A percentile compares a stretch with the other conserved stretches of the same genome.
These are phyloP conservation scores for Ectemnius lituratus DNA, from an alignment of 2,888 invertebrate species.

Conservation along the genomic window DNA sequence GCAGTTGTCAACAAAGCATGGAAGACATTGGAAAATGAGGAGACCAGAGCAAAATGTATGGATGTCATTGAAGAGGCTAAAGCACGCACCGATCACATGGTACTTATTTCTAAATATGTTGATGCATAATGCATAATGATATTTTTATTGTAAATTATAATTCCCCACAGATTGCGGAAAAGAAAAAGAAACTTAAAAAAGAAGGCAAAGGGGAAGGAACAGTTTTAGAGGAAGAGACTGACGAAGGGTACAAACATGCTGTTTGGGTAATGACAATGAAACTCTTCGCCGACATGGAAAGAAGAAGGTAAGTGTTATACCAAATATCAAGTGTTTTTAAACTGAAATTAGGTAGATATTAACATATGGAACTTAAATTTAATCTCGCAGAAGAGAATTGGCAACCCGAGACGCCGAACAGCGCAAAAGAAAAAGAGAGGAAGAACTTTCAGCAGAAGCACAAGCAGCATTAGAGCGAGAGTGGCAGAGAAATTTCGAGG, in stretches of 20 bases:
- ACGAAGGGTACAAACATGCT: slow-evolving; percentile 92
- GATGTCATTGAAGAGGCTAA: slow-evolving; percentile 98
- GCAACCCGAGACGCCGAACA: slow-evolving; percentile 95
- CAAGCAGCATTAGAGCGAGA: slow-evolving; percentile 93
- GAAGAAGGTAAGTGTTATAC: slow-evolving; percentile 81
- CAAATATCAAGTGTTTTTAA: too few relatives aligned
- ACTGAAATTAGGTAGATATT: too few relatives aligned
- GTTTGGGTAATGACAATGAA: slow-evolving; percentile 99
- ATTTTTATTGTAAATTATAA: slow-evolving; percentile 2
- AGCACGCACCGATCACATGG: slow-evolving; percentile 95
- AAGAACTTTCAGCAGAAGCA: slow-evolving; percentile 95
- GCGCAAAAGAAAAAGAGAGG: slow-evolving; percentile 94
- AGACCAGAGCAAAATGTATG: slow-evolving; percentile 94
- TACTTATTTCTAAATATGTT: slow-evolving; percentile 71
- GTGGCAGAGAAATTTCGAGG: slow-evolving; percentile 99
- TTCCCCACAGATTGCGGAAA: slow-evolving; percentile 87
- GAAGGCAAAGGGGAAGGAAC: slow-evolving; percentile 86
- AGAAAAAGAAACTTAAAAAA: slow-evolving; percentile 95
- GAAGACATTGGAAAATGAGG: slow-evolving; percentile 97
- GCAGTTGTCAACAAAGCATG: slow-evolving; percentile 94
- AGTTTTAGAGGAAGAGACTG: slow-evolving; percentile 92
- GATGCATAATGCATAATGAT: background rate
- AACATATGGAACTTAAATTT: background rate
- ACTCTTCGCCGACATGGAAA: slow-evolving; percentile 96
- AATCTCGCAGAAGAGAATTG: slow-evolving; percentile 82